Percentiles rank a stretch among this genome's conserved stretches.
phyloP scores from a whole-genome alignment of 2,888 invertebrate genomes.

The Eudasyphora cyanicolor region DNA sequence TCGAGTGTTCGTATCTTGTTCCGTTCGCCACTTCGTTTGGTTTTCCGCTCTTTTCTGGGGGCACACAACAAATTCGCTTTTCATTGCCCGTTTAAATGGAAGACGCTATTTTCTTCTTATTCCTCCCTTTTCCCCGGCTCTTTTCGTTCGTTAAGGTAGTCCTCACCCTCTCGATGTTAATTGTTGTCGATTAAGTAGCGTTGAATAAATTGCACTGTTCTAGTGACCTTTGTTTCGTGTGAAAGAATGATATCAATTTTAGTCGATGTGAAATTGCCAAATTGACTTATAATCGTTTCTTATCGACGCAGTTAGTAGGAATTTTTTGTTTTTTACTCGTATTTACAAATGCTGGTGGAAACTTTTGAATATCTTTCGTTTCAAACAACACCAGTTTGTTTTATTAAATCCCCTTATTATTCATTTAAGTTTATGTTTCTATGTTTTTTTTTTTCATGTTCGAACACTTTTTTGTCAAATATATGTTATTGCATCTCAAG shows the following conservation, averaged over 20 bases:
- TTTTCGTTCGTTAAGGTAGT: neutral
- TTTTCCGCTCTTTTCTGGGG: neutral
- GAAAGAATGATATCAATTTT: slow-evolving; percentile 38
- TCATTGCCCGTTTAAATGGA: slow-evolving; percentile 1
- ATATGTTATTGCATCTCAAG: no score
- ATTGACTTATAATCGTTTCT: neutral
- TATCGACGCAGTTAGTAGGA: no score
- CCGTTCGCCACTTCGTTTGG: neutral
- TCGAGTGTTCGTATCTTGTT: slow-evolving; percentile 2
- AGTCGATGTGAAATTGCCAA: neutral
- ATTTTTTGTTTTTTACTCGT: no score
- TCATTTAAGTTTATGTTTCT: no score
- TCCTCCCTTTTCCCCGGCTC: no score
- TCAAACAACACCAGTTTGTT: no score
- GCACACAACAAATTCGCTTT: slow-evolving; percentile 7
- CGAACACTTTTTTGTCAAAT: no score
- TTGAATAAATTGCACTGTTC: slow-evolving; percentile 31
- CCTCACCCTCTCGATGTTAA: neutral
- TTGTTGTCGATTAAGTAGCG: neutral
- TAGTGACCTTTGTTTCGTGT: slow-evolving; percentile 49
- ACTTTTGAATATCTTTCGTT: no score
- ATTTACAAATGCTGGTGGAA: no score
- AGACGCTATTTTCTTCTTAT: neutral
- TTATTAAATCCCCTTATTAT: no score
- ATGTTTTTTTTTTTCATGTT: no score